Conservation (phyloP, 1,140 invertebrate species). For the Sitophilus oryzae region DNA sequence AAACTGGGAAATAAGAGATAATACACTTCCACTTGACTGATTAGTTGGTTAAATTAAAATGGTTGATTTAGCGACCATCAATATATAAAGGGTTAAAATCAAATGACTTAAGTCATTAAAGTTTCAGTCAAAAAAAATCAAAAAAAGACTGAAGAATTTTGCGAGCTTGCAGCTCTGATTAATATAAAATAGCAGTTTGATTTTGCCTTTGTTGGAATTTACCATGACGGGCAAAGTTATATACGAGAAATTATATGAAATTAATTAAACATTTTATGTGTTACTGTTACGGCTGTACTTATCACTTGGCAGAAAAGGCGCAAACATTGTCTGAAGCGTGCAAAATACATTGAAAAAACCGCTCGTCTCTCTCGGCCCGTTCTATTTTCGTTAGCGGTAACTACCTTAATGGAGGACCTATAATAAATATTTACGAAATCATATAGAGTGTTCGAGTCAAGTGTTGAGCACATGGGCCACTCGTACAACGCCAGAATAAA, state of each 20-base stretch:
- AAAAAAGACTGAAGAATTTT: no score
- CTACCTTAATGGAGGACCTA: conserved; percentile 16
- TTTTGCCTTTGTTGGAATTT: no score
- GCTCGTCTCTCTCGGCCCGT: background rate
- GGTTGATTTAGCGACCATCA: no score
- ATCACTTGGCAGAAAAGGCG: background rate
- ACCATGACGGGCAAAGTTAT: no score
- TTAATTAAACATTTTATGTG: conserved; percentile 1
- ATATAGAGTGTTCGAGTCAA: conserved; percentile 23
- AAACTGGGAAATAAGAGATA: no score
- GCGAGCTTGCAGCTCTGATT: no score
- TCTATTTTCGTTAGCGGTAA: conserved; percentile 21
- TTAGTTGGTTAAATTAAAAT: no score
- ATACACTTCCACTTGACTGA: no score
- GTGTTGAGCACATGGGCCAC: conserved; percentile 27
- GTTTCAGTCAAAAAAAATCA: no score
- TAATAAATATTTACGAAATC: conserved; percentile 29
- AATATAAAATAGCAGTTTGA: no score
- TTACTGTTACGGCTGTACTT: background rate
- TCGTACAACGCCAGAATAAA: conserved; percentile 29
- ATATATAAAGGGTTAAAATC: no score
- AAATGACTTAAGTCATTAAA: no score
- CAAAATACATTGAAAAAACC: background rate
- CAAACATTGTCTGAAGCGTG: background rate
- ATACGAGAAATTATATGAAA: background rate